Base-by-base conservation (phyloP, 2,797 vertebrate species). In the Staurois parvus region DNA sequence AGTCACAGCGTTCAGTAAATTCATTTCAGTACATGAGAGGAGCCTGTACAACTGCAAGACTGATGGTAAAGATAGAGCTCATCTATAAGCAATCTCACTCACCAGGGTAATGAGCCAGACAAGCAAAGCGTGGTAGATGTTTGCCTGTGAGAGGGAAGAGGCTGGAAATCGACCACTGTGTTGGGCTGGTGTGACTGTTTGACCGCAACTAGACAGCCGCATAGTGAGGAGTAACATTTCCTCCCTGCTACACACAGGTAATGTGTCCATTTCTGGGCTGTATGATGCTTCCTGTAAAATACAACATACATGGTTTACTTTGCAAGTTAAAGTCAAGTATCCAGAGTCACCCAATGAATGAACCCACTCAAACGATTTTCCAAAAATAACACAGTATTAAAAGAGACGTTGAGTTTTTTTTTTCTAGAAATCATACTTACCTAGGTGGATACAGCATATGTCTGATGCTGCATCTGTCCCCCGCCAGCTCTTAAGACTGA, bases 51-150 rank as follows among this genome's bases (percentile, higher is more conserved):
- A 59, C 48, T 21, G 48, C 42, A 45, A 45, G 42, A 45, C 2
- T 52, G 17, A 52, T 0, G 48, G 48, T 13, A 4, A 52, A 13
- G 48, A 15, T 59, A 9, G 52, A 59, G 52, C 0, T 24, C 21
- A 59, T 3, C 19, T 59, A 24, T 59, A 59, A 59, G 21, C 52
- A 24, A 21, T 56, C 3, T 15, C 26, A 85, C 89, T 90, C 72
- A 95, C 94, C 94, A 96, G 88, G 72, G 93, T 94, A 45, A 95
- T 88, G 69, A 95, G 93, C 95, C 94, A 95, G 0, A 90, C 68
- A 68, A 95, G 90, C 0, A 94, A 84, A 29, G 90, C 87, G 85
- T 93, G 92, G 89, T 92, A 95, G 81, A 91, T 87, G 81, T 90
- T 88, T 24, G 92, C 87, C 83, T 83, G 87, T 73, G 86, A 84